Conservation (phyloP, 2,797 vertebrate species). For the Enoplosus armatus region DNA sequence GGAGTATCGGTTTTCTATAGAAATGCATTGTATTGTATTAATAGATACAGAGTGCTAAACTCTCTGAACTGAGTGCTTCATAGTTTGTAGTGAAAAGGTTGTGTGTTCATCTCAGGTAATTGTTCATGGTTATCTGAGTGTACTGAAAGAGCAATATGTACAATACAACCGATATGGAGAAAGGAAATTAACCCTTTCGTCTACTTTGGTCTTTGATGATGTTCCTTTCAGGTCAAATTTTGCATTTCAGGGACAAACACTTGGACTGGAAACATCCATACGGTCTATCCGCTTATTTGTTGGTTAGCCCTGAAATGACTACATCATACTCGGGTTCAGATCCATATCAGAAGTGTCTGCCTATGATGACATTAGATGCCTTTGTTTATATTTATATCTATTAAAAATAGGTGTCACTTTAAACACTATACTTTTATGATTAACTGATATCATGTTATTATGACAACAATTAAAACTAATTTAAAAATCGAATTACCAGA, state of each 20-base stretch:
- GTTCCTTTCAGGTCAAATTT: background rate
- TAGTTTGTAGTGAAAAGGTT: background rate
- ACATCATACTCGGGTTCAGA: background rate
- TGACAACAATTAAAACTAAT: background rate
- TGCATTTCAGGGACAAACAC: background rate
- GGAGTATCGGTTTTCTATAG: conserved; percentile 17
- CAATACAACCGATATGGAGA: background rate
- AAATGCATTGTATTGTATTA: conserved; percentile 5
- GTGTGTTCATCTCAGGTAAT: background rate
- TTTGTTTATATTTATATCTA: background rate
- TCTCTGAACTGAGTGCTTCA: background rate
- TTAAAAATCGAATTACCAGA: conserved; percentile 1
- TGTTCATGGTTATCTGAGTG: background rate
- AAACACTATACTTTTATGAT: background rate
- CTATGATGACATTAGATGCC: background rate
- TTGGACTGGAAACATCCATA: background rate
- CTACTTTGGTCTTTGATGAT: background rate
- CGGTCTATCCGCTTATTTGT: background rate
- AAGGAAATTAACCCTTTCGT: background rate
- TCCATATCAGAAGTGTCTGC: background rate
- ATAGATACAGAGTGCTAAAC: background rate
- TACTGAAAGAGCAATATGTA: background rate
- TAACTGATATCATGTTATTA: background rate
- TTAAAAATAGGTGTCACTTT: background rate
- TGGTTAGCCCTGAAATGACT: background rate